Evolutionary conservation across 2,797 vertebrate species (phyloP).

Genomic region (Eleutherodactylus coqui): DNA sequence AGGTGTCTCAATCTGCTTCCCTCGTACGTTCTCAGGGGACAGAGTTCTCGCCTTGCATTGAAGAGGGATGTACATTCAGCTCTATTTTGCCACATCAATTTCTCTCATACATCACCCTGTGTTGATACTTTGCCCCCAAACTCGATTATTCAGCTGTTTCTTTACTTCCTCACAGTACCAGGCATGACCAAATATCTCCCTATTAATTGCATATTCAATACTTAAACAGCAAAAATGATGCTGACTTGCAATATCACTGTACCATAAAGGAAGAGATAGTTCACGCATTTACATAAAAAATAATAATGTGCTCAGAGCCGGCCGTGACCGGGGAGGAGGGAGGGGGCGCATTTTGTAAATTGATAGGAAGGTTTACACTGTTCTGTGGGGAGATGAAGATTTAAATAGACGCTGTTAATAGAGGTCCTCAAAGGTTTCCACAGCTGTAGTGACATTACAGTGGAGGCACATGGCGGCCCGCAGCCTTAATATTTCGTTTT

Average conservation of each 20-base stretch:
- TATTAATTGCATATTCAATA: slow-evolving; percentile 69
- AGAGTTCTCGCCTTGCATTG: slow-evolving; percentile 37
- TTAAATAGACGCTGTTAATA: slow-evolving; percentile 1
- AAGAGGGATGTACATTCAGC: slow-evolving; percentile 57
- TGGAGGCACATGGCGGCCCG: neutral
- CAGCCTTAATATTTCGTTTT: neutral
- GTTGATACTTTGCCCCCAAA: slow-evolving; percentile 65
- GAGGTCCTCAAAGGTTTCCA: slow-evolving; percentile 1
- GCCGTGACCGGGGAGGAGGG: neutral
- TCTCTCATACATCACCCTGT: slow-evolving; percentile 56
- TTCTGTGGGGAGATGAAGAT: slow-evolving; percentile 15
- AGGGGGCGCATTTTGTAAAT: neutral
- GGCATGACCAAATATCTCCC: slow-evolving; percentile 65
- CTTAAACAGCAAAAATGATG: slow-evolving; percentile 62
- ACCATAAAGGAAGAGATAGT: slow-evolving; percentile 51
- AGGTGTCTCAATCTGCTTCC: slow-evolving; percentile 16
- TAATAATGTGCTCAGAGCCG: slow-evolving; percentile 28
- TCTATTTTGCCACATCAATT: slow-evolving; percentile 64
- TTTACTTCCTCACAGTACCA: slow-evolving; percentile 43
- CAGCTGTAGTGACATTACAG: neutral
- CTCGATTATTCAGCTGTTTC: slow-evolving; percentile 65
- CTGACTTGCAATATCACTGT: slow-evolving; percentile 65
- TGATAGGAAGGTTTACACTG: neutral
- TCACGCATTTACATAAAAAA: slow-evolving; percentile 62
- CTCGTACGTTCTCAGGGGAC: slow-evolving; percentile 33